Conservation (phyloP, 2,113 vertebrate species). For the Pipra filicauda region DNA sequence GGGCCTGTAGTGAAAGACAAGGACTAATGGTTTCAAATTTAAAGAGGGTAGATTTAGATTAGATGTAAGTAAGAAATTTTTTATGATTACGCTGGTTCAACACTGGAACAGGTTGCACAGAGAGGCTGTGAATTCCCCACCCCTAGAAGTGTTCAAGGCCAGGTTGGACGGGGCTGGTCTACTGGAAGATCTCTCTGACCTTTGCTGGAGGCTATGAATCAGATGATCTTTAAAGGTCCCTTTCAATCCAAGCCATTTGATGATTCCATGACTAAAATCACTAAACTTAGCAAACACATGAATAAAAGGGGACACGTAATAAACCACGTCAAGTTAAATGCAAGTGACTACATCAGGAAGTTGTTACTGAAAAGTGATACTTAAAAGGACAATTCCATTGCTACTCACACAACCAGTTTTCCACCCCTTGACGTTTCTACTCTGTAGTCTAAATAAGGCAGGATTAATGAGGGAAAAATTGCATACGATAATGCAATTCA, state of each 20-base stretch:
- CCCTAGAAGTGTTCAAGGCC: not conserved
- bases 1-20: not conserved
- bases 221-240: not conserved
- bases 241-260: not conserved
- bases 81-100: rapidly evolving
- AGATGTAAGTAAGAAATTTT: not conserved
- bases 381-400: not conserved
- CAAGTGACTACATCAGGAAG: not conserved
- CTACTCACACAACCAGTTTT: not conserved
- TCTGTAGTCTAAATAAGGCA: not conserved
- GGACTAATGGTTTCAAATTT: not conserved
- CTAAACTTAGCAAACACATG: not conserved
- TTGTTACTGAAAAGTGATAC: not conserved
- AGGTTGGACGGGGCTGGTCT: not conserved
- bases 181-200: not conserved
- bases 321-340: not conserved
- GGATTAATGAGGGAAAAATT: not conserved
- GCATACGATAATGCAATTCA: not conserved
- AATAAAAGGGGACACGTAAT: not conserved
- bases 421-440: not conserved
- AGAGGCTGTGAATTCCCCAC: not conserved
- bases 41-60: not conserved
- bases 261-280: not conserved
- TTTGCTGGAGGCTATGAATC: not conserved
- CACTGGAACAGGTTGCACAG: not conserved